Percentiles rank a stretch among this genome's conserved stretches.
Conservation (phyloP, 2,113 vertebrate species). For the Tyrannus savana region DNA sequence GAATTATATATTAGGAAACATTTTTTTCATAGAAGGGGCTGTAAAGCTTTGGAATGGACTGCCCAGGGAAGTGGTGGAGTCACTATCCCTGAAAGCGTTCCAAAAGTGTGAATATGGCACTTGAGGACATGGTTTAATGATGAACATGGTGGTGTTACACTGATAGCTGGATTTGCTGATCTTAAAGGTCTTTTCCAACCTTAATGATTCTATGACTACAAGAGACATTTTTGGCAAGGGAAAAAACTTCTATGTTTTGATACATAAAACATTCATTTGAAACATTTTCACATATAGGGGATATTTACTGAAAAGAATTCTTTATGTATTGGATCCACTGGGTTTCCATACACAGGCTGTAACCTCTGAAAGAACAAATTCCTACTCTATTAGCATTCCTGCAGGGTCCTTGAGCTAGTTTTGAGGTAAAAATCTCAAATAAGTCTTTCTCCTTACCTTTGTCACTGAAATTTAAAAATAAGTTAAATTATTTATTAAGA, state of each 20-base stretch:
- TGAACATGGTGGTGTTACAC: neutral
- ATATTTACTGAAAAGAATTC: neutral
- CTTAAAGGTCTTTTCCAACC: neutral
- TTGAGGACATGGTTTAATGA: neutral
- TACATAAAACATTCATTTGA: neutral
- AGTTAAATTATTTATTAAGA: neutral
- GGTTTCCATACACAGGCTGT: neutral
- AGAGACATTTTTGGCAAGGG: neutral
- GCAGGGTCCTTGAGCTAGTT: neutral
- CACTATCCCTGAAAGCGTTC: neutral
- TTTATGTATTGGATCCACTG: neutral
- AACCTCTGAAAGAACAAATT: neutral
- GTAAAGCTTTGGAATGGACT: neutral
- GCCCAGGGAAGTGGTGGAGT: neutral
- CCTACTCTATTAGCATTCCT: neutral
- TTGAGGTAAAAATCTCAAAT: neutral
- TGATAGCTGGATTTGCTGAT: no score
- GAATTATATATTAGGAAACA: neutral
- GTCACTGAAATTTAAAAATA: neutral
- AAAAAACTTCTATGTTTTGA: neutral
- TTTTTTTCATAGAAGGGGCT: neutral
- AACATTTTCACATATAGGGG: neutral
- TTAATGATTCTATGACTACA: rapidly evolving
- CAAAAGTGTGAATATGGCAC: neutral
- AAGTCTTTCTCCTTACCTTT: neutral